These are phyloP conservation scores for Hippocampus kuda DNA, from an alignment of 2,797 vertebrate species.

Conservation along the genomic window DNA sequence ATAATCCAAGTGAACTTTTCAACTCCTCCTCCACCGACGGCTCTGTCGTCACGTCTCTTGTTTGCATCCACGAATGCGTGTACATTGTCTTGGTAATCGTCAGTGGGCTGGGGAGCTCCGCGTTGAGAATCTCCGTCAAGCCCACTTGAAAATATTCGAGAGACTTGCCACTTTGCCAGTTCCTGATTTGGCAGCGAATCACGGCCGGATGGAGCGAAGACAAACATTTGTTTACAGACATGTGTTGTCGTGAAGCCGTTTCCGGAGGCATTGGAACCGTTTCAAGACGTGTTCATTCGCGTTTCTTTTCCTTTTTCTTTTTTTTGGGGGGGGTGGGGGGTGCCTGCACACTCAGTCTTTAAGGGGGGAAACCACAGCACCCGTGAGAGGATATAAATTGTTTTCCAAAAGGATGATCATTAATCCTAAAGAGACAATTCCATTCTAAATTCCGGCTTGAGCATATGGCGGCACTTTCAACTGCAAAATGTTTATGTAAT, in stretches of 20 bases:
- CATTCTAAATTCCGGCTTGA: neutral
- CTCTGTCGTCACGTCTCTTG: slow-evolving; percentile 4
- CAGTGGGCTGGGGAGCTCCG: slow-evolving; percentile 30
- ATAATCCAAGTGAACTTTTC: slow-evolving; percentile 3
- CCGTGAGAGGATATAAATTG: slow-evolving; percentile 1
- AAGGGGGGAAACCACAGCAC: neutral
- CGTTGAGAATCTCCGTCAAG: slow-evolving; percentile 30
- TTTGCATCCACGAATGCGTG: neutral
- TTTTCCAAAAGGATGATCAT: neutral
- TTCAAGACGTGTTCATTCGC: slow-evolving; percentile 44
- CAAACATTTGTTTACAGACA: slow-evolving; percentile 30
- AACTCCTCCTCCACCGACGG: slow-evolving; percentile 4
- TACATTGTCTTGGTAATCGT: slow-evolving; percentile 15
- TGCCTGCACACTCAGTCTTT: neutral
- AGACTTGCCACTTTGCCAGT: slow-evolving; percentile 46
- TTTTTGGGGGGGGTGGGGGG: too few relatives aligned
- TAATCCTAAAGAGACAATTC: slow-evolving; percentile 2
- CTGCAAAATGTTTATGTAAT: slow-evolving; percentile 6
- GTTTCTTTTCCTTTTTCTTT: slow-evolving; percentile 20
- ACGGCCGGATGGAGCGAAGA: slow-evolving; percentile 19
- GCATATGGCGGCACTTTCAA: neutral
- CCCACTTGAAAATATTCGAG: slow-evolving; percentile 45
- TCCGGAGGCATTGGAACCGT: slow-evolving; percentile 43
- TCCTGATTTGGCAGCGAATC: slow-evolving; percentile 35
- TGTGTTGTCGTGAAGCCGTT: slow-evolving; percentile 37